Conservation (phyloP, 1,140 invertebrate genomes). For the Triops cancriformis region DNA sequence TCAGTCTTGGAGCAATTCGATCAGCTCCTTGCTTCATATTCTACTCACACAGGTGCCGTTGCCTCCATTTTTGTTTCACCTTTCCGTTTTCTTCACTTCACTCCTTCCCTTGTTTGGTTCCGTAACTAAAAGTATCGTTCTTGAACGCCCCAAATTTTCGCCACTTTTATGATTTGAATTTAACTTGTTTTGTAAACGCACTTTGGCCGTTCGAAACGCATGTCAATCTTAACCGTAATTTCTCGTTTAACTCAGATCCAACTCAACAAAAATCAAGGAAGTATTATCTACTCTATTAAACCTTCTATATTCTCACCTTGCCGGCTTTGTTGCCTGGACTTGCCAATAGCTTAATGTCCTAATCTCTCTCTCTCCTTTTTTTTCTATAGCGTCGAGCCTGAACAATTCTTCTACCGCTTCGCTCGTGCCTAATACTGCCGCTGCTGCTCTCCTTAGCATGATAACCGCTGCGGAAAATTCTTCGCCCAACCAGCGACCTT, state of each 20-base stretch:
- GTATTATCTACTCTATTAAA: no score
- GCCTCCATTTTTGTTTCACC: constrained; percentile 28
- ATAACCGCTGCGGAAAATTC: neutral
- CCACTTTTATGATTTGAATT: neutral
- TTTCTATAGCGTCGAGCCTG: neutral
- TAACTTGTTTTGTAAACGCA: neutral
- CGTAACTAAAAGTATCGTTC: neutral
- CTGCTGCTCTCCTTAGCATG: neutral
- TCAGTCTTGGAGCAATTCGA: constrained; percentile 28
- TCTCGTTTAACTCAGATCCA: no score
- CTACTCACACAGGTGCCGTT: constrained; percentile 21
- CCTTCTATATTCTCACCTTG: no score
- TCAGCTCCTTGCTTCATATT: constrained; percentile 24
- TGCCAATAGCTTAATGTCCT: neutral
- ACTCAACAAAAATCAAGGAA: no score
- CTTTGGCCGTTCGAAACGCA: no score
- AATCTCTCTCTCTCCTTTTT: neutral
- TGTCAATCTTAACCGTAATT: no score
- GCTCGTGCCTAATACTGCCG: neutral
- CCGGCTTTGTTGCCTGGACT: neutral
- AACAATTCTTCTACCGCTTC: constrained; percentile 5
- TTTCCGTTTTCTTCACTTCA: constrained; percentile 27
- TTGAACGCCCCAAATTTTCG: no score
- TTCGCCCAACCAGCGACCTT: neutral
- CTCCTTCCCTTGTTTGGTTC: constrained; percentile 21